These are phyloP conservation scores for Calameuta idolon DNA, from an alignment of 2,888 invertebrate species.

Conservation along the genomic window DNA sequence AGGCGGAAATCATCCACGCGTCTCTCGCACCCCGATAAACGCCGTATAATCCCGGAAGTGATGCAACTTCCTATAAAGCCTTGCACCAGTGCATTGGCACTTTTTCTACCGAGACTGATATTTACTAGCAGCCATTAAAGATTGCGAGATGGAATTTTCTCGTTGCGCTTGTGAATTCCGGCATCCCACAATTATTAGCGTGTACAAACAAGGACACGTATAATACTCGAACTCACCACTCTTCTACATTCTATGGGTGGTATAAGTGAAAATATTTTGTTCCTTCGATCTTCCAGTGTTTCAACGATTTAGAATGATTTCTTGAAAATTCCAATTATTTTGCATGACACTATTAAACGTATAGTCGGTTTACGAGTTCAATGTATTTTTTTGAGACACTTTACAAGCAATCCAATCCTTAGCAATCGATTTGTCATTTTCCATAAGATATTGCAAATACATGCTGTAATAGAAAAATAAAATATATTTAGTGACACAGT, in stretches of 20 bases:
- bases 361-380: no score
- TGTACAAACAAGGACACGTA: background rate
- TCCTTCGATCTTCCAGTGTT: background rate
- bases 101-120: background rate
- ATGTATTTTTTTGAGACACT: no score
- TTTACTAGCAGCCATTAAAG: background rate
- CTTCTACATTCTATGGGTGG: background rate
- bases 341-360: background rate
- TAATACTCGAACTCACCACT: background rate
- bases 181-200: background rate
- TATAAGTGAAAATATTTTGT: background rate
- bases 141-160: background rate
- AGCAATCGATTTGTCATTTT: no score
- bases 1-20: background rate
- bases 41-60: background rate
- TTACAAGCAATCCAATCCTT: no score
- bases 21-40: background rate
- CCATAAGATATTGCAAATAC: no score
- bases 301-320: background rate
- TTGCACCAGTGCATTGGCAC: background rate
- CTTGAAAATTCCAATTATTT: background rate
- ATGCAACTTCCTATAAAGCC: background rate
- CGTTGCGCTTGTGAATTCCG: background rate
- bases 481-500: no score
- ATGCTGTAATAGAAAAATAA: no score